A percentile compares a stretch with the other conserved stretches of the same genome.
Evolutionary conservation across 2,113 vertebrate species (phyloP).

Genomic region (Rissa tridactyla): DNA sequence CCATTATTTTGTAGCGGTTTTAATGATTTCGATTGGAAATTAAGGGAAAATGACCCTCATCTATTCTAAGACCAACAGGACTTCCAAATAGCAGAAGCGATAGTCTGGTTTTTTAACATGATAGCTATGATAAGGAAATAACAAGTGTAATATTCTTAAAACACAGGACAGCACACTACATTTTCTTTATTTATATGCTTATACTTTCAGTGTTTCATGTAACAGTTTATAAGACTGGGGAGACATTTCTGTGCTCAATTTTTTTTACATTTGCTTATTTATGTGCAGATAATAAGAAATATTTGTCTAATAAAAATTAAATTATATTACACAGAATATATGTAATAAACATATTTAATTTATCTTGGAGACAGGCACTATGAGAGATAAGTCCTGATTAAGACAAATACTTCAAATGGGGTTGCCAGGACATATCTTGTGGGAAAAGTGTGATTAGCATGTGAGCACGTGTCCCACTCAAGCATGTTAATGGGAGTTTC

Average conservation of each 20-base stretch:
- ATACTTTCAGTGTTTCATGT: background rate
- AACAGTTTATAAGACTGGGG: background rate
- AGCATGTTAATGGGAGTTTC: background rate
- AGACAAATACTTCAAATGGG: background rate
- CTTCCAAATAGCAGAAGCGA: background rate
- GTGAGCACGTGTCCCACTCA: fast-evolving
- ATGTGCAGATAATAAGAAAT: background rate
- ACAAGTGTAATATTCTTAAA: background rate
- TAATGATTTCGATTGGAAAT: background rate
- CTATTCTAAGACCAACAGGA: background rate
- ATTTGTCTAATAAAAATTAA: background rate
- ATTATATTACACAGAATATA: background rate
- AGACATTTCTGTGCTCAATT: background rate
- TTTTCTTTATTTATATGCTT: background rate
- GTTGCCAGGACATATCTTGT: background rate
- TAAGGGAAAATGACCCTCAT: background rate
- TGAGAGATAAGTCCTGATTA: background rate
- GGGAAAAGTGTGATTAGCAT: background rate
- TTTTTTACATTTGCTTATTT: background rate
- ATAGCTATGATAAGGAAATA: background rate
- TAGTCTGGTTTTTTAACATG: background rate
- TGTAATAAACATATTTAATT: background rate
- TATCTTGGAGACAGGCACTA: background rate
- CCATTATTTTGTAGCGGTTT: background rate
- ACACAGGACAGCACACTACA: background rate